Conservation (phyloP, 2,113 vertebrate species). For the Cyanistes caeruleus region DNA sequence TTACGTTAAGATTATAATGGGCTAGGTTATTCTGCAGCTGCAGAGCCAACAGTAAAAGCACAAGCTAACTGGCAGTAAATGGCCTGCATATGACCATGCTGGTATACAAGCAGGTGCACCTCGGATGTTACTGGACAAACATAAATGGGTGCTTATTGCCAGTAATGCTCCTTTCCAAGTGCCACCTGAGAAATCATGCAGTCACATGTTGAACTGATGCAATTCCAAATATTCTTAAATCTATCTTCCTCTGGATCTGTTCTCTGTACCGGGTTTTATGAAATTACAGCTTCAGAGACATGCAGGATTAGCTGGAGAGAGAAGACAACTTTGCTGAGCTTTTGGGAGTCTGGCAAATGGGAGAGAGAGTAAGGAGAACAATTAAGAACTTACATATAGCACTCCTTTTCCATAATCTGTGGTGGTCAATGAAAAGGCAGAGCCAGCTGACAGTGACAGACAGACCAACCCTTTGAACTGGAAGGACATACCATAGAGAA, state of each 20-base stretch:
- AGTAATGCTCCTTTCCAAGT: background rate
- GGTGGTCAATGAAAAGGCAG: background rate
- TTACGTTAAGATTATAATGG: background rate
- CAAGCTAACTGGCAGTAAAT: background rate
- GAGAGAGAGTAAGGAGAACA: background rate
- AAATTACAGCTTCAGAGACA: background rate
- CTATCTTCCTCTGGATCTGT: background rate
- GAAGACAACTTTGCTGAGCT: background rate
- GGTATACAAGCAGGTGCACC: background rate
- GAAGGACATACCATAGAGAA: background rate
- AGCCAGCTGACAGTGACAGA: background rate
- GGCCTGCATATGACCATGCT: background rate
- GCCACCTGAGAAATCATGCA: background rate
- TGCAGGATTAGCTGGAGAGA: background rate
- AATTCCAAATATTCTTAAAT: background rate
- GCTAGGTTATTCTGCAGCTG: background rate
- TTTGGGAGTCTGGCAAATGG: background rate
- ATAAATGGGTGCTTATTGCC: background rate
- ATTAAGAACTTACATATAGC: background rate
- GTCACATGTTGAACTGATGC: background rate
- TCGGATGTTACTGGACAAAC: background rate
- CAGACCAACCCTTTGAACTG: background rate
- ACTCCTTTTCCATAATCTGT: background rate
- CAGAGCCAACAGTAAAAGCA: background rate
- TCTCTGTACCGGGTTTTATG: background rate